Conservation (phyloP, 2,888 invertebrate genomes). For the Orchesellides sinensis region DNA sequence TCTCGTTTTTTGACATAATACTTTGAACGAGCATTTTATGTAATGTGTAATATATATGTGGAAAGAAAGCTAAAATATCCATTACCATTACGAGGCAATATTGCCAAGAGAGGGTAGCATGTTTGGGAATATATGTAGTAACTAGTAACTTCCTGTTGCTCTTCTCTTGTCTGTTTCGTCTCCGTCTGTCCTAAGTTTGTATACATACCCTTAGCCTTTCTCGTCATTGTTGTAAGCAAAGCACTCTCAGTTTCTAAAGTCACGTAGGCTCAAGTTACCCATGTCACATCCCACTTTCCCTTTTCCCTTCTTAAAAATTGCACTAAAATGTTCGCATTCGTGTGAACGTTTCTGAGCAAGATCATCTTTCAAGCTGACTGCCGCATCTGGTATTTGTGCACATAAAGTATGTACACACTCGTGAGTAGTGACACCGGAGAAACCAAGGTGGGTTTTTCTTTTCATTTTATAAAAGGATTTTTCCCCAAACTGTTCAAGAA, state of each 20-base stretch:
- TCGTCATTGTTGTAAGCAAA: slow-evolving; percentile 1
- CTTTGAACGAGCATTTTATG: slow-evolving; percentile 30
- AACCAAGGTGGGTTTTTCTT: slow-evolving; percentile 57
- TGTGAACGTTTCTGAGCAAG: slow-evolving; percentile 56
- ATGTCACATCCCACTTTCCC: slow-evolving; percentile 51
- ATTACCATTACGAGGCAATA: slow-evolving; percentile 21
- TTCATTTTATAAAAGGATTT: slow-evolving; percentile 45
- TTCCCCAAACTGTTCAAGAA: slow-evolving; percentile 17
- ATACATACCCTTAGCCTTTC: neutral
- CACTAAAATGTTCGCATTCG: slow-evolving; percentile 50
- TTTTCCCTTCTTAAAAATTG: slow-evolving; percentile 23
- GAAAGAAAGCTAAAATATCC: slow-evolving; percentile 30
- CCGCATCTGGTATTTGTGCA: slow-evolving; percentile 51
- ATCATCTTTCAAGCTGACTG: slow-evolving; percentile 63
- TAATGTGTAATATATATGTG: slow-evolving; percentile 30
- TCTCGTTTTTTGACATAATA: slow-evolving; percentile 45
- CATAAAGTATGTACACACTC: slow-evolving; percentile 21
- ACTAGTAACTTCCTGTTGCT: slow-evolving; percentile 61
- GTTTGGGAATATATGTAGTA: neutral
- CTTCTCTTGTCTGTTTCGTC: slow-evolving; percentile 46
- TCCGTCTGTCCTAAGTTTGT: too few species aligned
- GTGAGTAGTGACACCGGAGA: slow-evolving; percentile 50
- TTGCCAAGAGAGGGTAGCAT: neutral
- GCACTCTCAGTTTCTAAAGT: slow-evolving; percentile 9
- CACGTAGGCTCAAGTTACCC: slow-evolving; percentile 58